These are phyloP conservation scores for Chironomus striatipennis DNA, from an alignment of 1,140 invertebrate genomes.

Conservation along the genomic window DNA sequence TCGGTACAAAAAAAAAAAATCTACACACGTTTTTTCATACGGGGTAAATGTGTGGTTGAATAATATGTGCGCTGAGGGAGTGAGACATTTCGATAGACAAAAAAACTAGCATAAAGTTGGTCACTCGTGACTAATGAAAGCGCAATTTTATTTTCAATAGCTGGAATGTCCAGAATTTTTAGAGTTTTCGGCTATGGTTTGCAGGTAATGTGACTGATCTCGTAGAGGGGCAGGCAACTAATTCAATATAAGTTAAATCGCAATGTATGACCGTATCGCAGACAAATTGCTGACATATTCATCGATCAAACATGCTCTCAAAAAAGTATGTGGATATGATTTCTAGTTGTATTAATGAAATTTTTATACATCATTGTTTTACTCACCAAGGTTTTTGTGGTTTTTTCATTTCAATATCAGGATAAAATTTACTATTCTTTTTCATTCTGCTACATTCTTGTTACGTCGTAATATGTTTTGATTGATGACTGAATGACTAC, in stretches of 20 bases:
- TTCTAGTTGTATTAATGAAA: not conserved
- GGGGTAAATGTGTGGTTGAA: slow-evolving; percentile 21
- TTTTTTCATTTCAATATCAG: slow-evolving; percentile 24
- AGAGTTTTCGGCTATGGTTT: no score
- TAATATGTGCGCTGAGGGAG: slow-evolving; percentile 18
- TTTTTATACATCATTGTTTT: not conserved
- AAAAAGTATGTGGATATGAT: not conserved
- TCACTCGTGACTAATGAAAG: no score
- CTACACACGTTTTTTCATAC: not conserved
- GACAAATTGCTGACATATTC: no score
- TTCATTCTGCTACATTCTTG: slow-evolving; percentile 23
- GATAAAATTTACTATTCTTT: slow-evolving; percentile 15
- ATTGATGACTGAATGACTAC: not conserved
- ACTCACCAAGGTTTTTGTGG: slow-evolving; percentile 20
- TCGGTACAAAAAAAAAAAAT: not conserved
- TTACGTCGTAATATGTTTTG: not conserved
- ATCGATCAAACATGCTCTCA: no score
- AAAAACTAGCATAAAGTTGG: no score
- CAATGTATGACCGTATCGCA: no score
- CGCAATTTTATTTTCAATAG: no score
- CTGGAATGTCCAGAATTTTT: no score
- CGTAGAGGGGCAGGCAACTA: no score
- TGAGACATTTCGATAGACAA: not conserved
- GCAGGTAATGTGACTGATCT: no score
- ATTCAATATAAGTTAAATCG: no score